Evolutionary conservation across 2,888 invertebrate genomes (phyloP), one percentile per base, ranked within the genome.

Genomic region (Eupelmus urozonus): DNA sequence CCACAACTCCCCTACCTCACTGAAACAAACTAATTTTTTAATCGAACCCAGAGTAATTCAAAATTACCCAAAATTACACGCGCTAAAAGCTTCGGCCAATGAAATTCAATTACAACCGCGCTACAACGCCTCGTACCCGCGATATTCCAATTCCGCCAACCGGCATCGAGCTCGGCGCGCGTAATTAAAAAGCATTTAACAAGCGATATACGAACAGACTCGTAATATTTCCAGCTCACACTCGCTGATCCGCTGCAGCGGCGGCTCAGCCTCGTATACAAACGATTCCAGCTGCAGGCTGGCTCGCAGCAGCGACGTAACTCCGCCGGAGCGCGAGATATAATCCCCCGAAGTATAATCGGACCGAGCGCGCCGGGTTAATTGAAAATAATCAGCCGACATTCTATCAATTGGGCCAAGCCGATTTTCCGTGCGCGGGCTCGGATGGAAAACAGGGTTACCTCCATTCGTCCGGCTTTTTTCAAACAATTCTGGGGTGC

Each of bases 321-420:
- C 51, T 18, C 4, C 13, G 5, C 25, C 20, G n/a, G 1, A 18
- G 55, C 13, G 27, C 73, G 16, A 40, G 20, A 23, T 34, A 65
- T 59, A 78, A 78, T 73, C 55, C 69, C 57, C 78, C 55, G 9
- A 67, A 55, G 69, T 73, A 62, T 69, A 67, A 63, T 73, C 67
- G 62, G 55, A 49, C 34, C 23, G 34, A 59, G 42, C n/a, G 1
- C 49, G 49, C 4, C 2, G 16, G 53, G 65, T 78, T 77, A 70
- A 73, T 69, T 66, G 60, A 74, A 78, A 80, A 81, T 81, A 81
- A 81, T 81, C 78, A 80, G 51, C 67, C 51, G 69, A 71, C 77
- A 73, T 74, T 76, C 57, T 69, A 63, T 65, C 67, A 77, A 78
- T 81, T 81, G 79, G 67, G 53, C 18, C 55, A 49, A 79, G 65